Conservation (phyloP, 1,140 invertebrate genomes). For the Ceratitis capitata region DNA sequence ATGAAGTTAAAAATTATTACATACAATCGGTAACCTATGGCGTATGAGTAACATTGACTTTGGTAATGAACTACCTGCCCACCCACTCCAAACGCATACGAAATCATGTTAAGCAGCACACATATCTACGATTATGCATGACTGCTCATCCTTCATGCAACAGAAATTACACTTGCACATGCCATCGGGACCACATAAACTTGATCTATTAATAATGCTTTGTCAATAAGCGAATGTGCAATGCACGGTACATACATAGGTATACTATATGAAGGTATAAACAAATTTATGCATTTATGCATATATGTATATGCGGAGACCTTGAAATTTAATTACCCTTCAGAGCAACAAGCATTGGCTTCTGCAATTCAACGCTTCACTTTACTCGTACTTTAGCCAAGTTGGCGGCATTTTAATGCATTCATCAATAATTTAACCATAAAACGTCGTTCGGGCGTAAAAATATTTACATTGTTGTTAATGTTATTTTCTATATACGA, state of each 20-base stretch:
- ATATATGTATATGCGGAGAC: not conserved
- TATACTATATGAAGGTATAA: not conserved
- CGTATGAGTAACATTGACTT: slow-evolving; percentile 5
- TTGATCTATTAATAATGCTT: not conserved
- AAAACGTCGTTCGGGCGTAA: not conserved
- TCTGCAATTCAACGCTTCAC: not conserved
- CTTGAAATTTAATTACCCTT: slow-evolving; percentile 6
- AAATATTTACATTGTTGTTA: not conserved
- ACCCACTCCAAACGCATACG: not conserved
- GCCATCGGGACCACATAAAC: not conserved
- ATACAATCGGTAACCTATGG: not conserved
- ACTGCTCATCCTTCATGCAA: slow-evolving; percentile 14
- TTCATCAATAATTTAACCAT: not conserved
- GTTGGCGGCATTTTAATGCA: not conserved
- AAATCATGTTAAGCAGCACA: not conserved
- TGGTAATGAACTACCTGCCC: not conserved
- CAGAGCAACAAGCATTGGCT: not conserved
- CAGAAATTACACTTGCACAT: not conserved
- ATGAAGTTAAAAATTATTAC: too few species aligned
- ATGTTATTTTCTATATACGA: too few species aligned
- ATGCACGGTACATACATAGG: not conserved
- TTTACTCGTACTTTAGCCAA: not conserved
- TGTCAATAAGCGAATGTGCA: not conserved
- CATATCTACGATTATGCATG: not conserved
- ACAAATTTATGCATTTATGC: not conserved